Evolutionary conservation across 2,113 vertebrate species (phyloP).

Genomic region (Sigmodon hispidus): DNA sequence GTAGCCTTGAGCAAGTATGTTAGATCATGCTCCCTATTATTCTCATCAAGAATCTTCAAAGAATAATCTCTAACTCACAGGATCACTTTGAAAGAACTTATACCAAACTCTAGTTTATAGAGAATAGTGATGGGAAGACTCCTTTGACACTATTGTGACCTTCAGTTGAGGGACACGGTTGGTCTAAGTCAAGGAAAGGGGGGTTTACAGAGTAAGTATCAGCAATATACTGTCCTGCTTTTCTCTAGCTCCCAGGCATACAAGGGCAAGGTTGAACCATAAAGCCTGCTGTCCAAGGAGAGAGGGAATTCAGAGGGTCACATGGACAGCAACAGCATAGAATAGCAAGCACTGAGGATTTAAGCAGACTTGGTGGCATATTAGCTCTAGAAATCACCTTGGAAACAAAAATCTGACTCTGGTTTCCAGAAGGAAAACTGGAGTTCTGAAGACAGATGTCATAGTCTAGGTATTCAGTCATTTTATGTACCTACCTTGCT

Average conservation of each 20-base stretch:
- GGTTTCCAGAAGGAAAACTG: neutral
- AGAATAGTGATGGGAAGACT: neutral
- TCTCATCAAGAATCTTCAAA: neutral
- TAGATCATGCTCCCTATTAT: neutral
- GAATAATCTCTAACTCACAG: neutral
- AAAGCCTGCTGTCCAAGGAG: neutral
- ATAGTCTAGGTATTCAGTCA: neutral
- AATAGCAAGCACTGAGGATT: neutral
- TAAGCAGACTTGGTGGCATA: rapidly evolving
- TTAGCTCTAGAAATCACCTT: neutral
- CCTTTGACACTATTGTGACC: neutral
- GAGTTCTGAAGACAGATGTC: neutral
- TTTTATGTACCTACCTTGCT: neutral
- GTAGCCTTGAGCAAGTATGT: neutral
- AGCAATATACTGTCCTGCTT: neutral
- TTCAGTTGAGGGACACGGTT: neutral
- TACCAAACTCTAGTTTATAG: neutral
- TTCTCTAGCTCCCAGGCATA: neutral
- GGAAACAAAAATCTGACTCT: neutral
- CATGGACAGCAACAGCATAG: neutral
- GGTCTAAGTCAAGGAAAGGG: neutral
- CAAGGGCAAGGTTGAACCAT: neutral
- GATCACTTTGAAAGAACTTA: neutral
- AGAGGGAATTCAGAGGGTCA: neutral
- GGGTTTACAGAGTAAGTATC: neutral